Conservation (phyloP, 1,140 invertebrate species). For the Hormaphis cornu region DNA sequence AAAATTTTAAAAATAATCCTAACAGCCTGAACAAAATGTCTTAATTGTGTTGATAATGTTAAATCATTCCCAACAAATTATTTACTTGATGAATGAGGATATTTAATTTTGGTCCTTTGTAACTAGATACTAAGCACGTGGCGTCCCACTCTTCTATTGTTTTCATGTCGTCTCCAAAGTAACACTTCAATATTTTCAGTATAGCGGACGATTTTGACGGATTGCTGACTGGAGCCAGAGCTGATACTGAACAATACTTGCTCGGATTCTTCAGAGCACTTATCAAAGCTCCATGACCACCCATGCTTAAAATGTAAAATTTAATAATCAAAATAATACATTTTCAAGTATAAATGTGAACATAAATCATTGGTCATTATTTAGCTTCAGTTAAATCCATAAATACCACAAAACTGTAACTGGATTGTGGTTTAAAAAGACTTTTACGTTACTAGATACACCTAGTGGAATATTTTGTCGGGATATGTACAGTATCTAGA, state of each 20-base stretch:
- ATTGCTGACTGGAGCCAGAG: slow-evolving; percentile 95
- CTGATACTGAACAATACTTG: slow-evolving; percentile 80
- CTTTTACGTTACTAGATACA: too few relatives aligned
- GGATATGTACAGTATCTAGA: too few relatives aligned
- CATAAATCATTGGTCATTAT: too few relatives aligned
- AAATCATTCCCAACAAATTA: background rate
- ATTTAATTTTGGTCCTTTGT: slow-evolving; percentile 72
- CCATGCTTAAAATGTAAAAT: slow-evolving; percentile 70
- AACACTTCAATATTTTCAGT: slow-evolving; percentile 65
- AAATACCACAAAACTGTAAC: too few relatives aligned
- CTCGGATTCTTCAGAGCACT: slow-evolving; percentile 87
- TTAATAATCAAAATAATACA: background rate
- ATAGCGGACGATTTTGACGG: slow-evolving; percentile 57
- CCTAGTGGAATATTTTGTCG: too few relatives aligned
- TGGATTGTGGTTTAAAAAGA: too few relatives aligned
- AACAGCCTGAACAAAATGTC: background rate
- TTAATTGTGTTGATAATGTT: background rate
- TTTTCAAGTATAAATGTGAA: background rate
- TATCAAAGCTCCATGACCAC: slow-evolving; percentile 91
- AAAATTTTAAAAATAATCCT: too few relatives aligned
- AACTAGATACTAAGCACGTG: slow-evolving; percentile 68
- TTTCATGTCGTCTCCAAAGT: slow-evolving; percentile 61
- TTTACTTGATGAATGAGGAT: slow-evolving; percentile 87
- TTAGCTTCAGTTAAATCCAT: too few relatives aligned
- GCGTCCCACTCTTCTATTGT: slow-evolving; percentile 85